Evolutionary conservation across 2,797 vertebrate genomes (phyloP).

Genomic region (Gobionotothen gibberifrons): DNA sequence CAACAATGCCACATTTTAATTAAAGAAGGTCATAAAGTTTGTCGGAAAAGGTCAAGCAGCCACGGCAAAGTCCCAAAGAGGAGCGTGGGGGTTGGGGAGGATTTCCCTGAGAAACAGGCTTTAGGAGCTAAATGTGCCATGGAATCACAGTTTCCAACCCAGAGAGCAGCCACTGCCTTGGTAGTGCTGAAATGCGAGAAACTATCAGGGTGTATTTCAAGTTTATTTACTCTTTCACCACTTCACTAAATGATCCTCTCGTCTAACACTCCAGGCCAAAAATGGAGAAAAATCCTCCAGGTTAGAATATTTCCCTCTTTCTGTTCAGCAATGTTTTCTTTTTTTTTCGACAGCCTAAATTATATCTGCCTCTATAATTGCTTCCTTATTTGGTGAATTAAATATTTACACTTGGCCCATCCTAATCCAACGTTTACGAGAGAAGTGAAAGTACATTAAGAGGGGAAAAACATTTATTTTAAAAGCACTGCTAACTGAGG

Average conservation of each 20-base stretch:
- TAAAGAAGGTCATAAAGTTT: constrained; percentile 79
- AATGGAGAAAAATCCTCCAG: constrained; percentile 64
- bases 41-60: constrained; percentile 75
- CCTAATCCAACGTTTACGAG: constrained; percentile 75
- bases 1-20: constrained; percentile 79
- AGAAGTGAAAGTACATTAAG: constrained; percentile 69
- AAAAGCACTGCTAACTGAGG: constrained; percentile 73
- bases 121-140: constrained; percentile 75
- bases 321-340: constrained; percentile 67
- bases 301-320: constrained; percentile 64
- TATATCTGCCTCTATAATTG: constrained; percentile 76
- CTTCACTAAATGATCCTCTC: constrained; percentile 67
- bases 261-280: constrained; percentile 60
- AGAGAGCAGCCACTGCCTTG: constrained; percentile 48
- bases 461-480: constrained; percentile 76
- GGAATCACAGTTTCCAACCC: constrained; percentile 81
- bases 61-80: constrained; percentile 56
- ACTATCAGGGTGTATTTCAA: constrained; percentile 72
- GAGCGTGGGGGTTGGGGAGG: constrained; percentile 46
- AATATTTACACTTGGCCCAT: constrained; percentile 75
- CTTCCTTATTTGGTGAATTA: constrained; percentile 78
- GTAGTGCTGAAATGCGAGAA: constrained; percentile 72
- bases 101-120: constrained; percentile 64
- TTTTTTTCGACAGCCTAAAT: constrained; percentile 65
- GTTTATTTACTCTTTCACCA: constrained; percentile 80